Conservation (phyloP, 2,113 vertebrate genomes). For the Heptranchias perlo region DNA sequence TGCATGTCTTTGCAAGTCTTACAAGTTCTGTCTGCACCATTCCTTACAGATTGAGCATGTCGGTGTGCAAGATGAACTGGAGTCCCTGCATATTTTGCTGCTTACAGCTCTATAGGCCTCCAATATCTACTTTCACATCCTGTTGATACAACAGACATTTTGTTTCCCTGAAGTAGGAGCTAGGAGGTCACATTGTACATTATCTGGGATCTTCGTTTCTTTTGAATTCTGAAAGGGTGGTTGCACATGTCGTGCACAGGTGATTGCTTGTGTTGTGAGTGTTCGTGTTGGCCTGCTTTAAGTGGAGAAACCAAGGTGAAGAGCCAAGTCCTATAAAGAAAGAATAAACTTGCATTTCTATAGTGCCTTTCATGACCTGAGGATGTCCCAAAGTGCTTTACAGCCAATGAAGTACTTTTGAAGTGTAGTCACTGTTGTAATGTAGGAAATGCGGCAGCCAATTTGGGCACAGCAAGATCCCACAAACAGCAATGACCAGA, state of each 20-base stretch:
- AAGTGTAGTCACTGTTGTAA: not conserved
- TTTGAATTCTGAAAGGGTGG: not conserved
- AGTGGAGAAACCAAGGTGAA: not conserved
- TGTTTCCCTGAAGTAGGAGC: not conserved
- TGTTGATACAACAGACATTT: not conserved
- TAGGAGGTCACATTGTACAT: not conserved
- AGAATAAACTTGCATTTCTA: not conserved
- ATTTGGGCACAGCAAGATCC: not conserved
- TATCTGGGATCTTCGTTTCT: not conserved
- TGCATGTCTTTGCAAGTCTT: not conserved
- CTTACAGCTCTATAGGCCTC: not conserved
- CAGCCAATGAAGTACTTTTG: not conserved
- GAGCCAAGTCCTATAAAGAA: not conserved
- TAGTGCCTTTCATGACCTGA: not conserved
- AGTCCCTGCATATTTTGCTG: not conserved
- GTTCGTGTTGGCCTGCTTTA: not conserved
- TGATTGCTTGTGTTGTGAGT: not conserved
- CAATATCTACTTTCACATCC: not conserved
- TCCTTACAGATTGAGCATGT: not conserved
- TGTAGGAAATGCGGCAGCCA: not conserved
- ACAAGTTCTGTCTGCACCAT: not conserved
- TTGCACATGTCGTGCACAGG: not conserved
- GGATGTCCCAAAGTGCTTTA: not conserved
- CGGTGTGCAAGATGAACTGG: not conserved
- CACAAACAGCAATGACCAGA: not conserved